phyloP scores from a whole-genome alignment of 2,888 invertebrate genomes.

The Agrypnus murinus region DNA sequence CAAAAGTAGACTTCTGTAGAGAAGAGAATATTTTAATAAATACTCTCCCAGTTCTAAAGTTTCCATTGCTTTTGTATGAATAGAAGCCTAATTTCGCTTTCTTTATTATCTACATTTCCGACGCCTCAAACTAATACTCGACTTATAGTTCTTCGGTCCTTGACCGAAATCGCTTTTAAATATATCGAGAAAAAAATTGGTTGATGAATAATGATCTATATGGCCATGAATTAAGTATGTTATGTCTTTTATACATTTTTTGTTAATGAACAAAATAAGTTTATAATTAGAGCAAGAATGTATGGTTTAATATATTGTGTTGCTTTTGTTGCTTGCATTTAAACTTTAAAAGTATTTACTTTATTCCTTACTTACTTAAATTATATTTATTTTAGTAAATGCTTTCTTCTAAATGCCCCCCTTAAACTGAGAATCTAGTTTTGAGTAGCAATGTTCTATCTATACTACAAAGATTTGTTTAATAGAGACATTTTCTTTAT shows the following conservation, averaged over 20 bases:
- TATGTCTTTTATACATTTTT: neutral
- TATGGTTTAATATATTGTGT: too few relatives aligned
- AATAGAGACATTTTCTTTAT: too few relatives aligned
- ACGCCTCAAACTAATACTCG: conserved; percentile 7
- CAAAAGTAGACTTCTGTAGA: neutral
- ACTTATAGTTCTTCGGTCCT: conserved; percentile 7
- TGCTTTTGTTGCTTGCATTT: too few relatives aligned
- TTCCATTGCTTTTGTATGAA: neutral
- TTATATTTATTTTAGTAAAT: too few relatives aligned
- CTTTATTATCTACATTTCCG: conserved; percentile 12
- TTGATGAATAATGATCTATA: conserved; percentile 9
- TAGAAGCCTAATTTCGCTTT: conserved; percentile 15
- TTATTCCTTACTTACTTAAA: too few relatives aligned
- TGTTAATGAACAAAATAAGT: neutral
- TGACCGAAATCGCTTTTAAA: conserved; percentile 7
- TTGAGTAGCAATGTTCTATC: too few relatives aligned
- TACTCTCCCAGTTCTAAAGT: neutral
- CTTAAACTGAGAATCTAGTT: too few relatives aligned
- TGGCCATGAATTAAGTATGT: conserved; percentile 12
- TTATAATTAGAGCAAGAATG: neutral
- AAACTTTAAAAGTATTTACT: too few relatives aligned
- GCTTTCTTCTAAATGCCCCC: too few relatives aligned
- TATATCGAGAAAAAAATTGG: neutral
- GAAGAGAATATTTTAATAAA: neutral
- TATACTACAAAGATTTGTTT: too few relatives aligned